Evolutionary conservation across 1,140 invertebrate genomes (phyloP), one percentile per base, ranked within the genome.

Genomic region (Eumeta japonica): DNA sequence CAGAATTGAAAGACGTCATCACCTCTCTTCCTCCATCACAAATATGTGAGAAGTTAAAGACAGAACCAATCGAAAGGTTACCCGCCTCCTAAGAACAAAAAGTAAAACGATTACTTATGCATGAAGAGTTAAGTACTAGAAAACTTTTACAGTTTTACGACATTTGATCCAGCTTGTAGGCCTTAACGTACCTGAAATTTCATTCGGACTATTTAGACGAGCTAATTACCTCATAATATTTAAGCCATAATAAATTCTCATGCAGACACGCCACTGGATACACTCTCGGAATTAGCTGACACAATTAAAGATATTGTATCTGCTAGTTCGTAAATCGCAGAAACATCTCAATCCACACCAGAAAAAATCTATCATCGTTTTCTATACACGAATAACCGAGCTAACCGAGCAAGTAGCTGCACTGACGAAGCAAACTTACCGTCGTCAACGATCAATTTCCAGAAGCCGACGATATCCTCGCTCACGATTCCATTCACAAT

Each of bases 111-210:
- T 43, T 55, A 1, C 37, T 50, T 1, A 39, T 43, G 1, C 28
- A 36, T 12, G 43, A 52, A 35, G 43, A 48, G 2, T 13, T 55
- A 10, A 47, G 50, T 10, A 45, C 50, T 36, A 16, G 45, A 1
- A 55, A 39, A 39, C 52, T 52, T 10, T 52, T 45, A 9, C 52
- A 52, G 20, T 47, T 55, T 30, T 55, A 15, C 43, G 55, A 10
- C 43, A 47, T 24, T 34, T 58, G 16, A 16, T 29, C 17, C 11
- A 34, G 3, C 24, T 55, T 3, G 39, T 37, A 1, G 41, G 37
- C 1, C 19, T 31, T 1, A 33, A 13, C 2, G 11, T 39, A 10
- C 29, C 37, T 9, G 37, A 39, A 19, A 20, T 10, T 27, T 39
- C 11, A 10, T 39, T 5, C 14, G 30, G 3, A 39, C 37, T 4